Evolutionary conservation across 2,888 invertebrate species (phyloP).

Genomic region (Polia nebulosa): DNA sequence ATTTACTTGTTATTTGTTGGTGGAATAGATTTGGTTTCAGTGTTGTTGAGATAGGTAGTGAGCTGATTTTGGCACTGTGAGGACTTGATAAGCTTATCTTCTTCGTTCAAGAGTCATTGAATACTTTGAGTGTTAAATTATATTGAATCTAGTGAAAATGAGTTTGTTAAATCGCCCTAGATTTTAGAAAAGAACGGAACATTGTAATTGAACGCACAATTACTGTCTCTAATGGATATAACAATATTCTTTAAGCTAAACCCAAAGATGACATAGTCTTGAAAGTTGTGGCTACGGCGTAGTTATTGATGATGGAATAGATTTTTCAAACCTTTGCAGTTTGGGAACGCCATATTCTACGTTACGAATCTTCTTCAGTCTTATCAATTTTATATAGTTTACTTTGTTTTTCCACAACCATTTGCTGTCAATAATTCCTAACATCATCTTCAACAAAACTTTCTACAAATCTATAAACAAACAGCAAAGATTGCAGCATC

Average conservation of each 20-base stretch:
- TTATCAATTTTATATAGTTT: not conserved
- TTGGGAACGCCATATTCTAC: no score
- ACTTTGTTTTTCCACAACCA: not conserved
- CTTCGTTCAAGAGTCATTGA: no score
- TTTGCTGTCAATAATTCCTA: conserved; percentile 1
- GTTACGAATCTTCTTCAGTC: not conserved
- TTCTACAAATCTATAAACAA: conserved; percentile 45
- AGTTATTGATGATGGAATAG: no score
- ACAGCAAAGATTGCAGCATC: conserved; percentile 46
- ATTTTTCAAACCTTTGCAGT: not conserved
- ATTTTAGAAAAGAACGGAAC: no score
- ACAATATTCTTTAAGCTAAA: no score
- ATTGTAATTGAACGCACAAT: no score
- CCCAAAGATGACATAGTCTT: no score
- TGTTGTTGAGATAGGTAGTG: not conserved
- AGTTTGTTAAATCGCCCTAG: no score
- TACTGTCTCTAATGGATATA: no score
- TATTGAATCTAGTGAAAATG: no score
- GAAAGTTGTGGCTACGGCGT: no score
- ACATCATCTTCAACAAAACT: conserved; percentile 18
- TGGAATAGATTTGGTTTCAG: not conserved
- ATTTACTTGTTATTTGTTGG: conserved; percentile 47
- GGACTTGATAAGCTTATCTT: not conserved
- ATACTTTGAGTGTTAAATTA: no score
- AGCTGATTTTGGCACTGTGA: not conserved